These are phyloP conservation scores for Parnassius mnemosyne DNA, from an alignment of 2,888 invertebrate genomes.

Conservation along the genomic window DNA sequence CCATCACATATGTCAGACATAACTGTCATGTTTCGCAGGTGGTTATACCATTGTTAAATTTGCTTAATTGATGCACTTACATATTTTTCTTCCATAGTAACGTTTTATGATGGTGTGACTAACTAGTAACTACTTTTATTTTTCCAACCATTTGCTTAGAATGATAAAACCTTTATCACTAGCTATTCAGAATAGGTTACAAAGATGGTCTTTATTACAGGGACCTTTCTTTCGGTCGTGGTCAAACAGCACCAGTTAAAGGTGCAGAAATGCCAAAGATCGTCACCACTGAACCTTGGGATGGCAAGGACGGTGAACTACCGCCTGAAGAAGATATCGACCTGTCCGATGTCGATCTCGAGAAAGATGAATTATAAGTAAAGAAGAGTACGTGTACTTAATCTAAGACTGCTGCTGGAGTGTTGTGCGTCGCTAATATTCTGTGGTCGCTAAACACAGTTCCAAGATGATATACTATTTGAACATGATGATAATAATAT, in stretches of 20 bases:
- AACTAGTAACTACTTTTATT: too few species aligned
- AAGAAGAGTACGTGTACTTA: constrained; percentile 2
- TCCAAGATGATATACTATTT: constrained; percentile 7
- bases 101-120: too few species aligned
- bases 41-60: too few species aligned
- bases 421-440: neutral
- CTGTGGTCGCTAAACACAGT: neutral
- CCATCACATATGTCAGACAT: too few species aligned
- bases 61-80: too few species aligned
- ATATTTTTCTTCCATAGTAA: too few species aligned
- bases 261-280: constrained; percentile 90
- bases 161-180: too few species aligned
- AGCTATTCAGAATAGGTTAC: too few species aligned
- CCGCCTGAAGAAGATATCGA: constrained; percentile 94
- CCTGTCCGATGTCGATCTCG: constrained; percentile 92
- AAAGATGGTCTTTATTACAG: constrained; percentile 56
- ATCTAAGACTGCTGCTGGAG: constrained; percentile 17
- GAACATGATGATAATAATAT: neutral
- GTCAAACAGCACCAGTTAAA: constrained; percentile 92
- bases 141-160: too few species aligned
- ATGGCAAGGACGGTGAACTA: constrained; percentile 95
- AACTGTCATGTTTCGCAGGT: too few species aligned
- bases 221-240: constrained; percentile 95
- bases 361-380: constrained; percentile 87
- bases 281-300: constrained; percentile 88